phyloP scores from a whole-genome alignment of 2,797 vertebrate species.

The Poeciliopsis presidionis region DNA sequence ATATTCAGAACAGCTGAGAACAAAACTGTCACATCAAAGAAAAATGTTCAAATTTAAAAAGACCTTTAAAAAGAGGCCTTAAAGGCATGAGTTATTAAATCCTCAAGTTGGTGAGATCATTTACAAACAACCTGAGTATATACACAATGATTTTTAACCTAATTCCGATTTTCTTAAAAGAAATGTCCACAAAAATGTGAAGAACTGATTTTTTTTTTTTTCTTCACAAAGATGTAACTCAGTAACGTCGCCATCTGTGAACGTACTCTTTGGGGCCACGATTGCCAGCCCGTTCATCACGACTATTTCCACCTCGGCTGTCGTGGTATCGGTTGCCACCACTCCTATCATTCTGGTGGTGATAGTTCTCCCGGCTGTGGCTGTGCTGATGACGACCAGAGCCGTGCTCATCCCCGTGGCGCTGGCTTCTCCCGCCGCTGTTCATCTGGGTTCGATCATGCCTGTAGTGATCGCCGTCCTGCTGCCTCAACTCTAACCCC shows the following conservation, averaged over 20 bases:
- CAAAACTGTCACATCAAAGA: slow-evolving; percentile 48
- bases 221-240: slow-evolving; percentile 41
- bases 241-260: slow-evolving; percentile 82
- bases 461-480: slow-evolving; percentile 54
- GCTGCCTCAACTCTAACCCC: slow-evolving; percentile 57
- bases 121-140: slow-evolving; percentile 73
- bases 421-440: slow-evolving; percentile 73
- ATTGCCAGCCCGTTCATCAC: slow-evolving; percentile 77
- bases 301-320: slow-evolving; percentile 76
- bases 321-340: slow-evolving; percentile 73
- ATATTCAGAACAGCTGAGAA: slow-evolving; percentile 39
- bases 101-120: slow-evolving; percentile 42
- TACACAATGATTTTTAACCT: slow-evolving; percentile 34
- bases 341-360: slow-evolving; percentile 61
- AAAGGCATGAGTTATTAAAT: slow-evolving; percentile 48
- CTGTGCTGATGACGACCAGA: slow-evolving; percentile 75
- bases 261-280: slow-evolving; percentile 79
- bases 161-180: slow-evolving; percentile 24
- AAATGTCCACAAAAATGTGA: slow-evolving; percentile 32
- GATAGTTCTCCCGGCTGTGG: slow-evolving; percentile 47
- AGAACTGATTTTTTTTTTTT: slow-evolving; percentile 23
- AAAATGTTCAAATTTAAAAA: slow-evolving; percentile 70
- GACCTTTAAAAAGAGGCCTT: slow-evolving; percentile 52
- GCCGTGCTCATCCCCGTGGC: slow-evolving; percentile 67
- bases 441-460: slow-evolving; percentile 77